Evolutionary conservation across 1,140 invertebrate genomes (phyloP), one percentile per base, ranked within the genome.

Genomic region (Octopus sinensis): DNA sequence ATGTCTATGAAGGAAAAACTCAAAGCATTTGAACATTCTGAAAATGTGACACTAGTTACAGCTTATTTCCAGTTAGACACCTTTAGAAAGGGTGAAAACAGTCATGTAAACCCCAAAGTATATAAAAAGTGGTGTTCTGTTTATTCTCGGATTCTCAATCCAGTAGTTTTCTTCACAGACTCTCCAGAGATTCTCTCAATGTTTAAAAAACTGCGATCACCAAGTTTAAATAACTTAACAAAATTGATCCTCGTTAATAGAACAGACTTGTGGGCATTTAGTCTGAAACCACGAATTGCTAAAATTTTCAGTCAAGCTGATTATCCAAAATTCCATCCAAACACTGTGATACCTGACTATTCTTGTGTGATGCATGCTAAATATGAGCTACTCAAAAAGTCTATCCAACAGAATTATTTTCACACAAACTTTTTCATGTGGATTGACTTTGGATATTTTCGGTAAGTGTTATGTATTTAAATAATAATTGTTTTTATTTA

Each of bases 371-470:
- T 85, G 79, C 84, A 85, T 80, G 83, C 86, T 4, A 89, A 89
- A 78, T 87, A 86, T 83, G 88, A 89, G 80, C 76, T 87, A n/a
- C 79, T 88, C 52, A 56, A 86, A 68, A 83, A 56, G 52, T 80
- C 85, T 5, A 82, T 85, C 0, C 71, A 82, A 9, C 73, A 81
- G 75, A 86, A 86, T 79, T 82, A 80, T 23, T 86, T 85, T 53
- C 81, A 82, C 43, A 88, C 86, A 2, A 85, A 87, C 52, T 87
- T 85, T 80, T 84, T 89, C 79, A 85, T 85, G 7, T 89, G 88
- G 88, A 73, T 89, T 6, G 88, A 89, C 76, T 84, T 87, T 30
- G 86, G 86, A 56, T 83, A 85, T 10, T 89, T 89, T 80, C 83
- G 86, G 62, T 83, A 82, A 17, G 54, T 84, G 2, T n/a, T n/a